Base-by-base conservation (phyloP, 1,140 invertebrate species). In the Tenebrio molitor region DNA sequence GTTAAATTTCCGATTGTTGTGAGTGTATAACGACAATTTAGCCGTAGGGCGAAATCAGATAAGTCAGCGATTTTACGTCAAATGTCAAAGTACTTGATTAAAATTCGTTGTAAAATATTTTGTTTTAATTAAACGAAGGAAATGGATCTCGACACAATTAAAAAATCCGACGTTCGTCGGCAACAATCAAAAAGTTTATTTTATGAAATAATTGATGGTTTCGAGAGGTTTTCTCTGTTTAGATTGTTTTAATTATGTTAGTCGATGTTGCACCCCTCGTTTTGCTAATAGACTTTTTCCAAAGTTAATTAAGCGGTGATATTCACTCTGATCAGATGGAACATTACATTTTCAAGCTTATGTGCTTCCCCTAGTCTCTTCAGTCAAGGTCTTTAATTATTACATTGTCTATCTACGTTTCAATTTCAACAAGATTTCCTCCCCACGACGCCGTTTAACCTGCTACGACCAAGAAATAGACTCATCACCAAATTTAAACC, bases 301-400 rank as follows among this genome's bases (percentile, higher is more conserved):
- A 4, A 62, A 65, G 33, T 65, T 36, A 65, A 36, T 65, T 39
- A 65, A 14, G 17, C n/a, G 39, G 39, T 41, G 17, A 16, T 19
- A 8, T 15, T 66, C 7, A 65, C 63, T 65, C 14, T 19, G 14
- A 66, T 66, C 39, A 42, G 44, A 66, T 66, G 16, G 44, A 66
- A 66, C n/a, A n/a, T n/a, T n/a, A 66, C 64, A 21, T 44, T 66
- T 44, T 14, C 10, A 42, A 66, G 64, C 44, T 66, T 65, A 65
- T 42, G 23, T 19, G 46, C 1, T 14, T 53, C 17, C 23, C 8
- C 17, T 19, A 23, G 46, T n/a, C 17, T 19, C 23, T 19, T 50
- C 29, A 58, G 50, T 23, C 8, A 23, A 29, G 15, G 21, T 58
- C 50, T 58, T 58, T 58, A 58, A 58, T 58, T 58, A 58, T 58